Evolutionary conservation across 1,140 invertebrate genomes (phyloP), one percentile per base, ranked within the genome.

Genomic region (Aphelenchoides besseyi): DNA sequence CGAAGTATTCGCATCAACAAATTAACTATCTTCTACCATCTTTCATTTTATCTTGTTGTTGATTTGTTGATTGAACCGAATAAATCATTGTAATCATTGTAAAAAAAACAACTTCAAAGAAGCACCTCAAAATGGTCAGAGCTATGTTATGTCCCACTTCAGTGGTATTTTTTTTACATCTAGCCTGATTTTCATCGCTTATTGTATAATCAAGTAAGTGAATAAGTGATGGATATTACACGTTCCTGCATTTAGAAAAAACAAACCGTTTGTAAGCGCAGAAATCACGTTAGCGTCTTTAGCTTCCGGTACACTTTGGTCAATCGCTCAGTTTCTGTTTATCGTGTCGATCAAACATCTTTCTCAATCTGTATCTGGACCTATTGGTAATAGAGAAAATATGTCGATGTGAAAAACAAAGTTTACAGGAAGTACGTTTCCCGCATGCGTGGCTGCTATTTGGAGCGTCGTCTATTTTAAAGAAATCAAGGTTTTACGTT

Each of bases 361-460:
- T 9, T 33, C 28, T 8, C 63, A 66, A 32, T 32, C 26, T 28
- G 63, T 66, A 29, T 41, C 28, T 3, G 63, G 63, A 37, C 26
- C 63, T 0, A 66, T 66, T 53, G 63, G 55, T 28, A n/a, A n/a
- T n/a, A n/a, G n/a, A n/a, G n/a, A n/a, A n/a, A n/a, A n/a, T n/a
- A n/a, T n/a, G n/a, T n/a, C n/a, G n/a, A n/a, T n/a, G n/a, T n/a
- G n/a, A n/a, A n/a, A n/a, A n/a, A n/a, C n/a, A n/a, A n/a, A n/a
- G n/a, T n/a, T n/a, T n/a, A n/a, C n/a, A n/a, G n/a, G 59, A n/a
- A 61, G 63, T 33, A 16, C 16, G n/a, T 66, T 37, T 66, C 63
- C 63, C 16, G 33, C 32, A 12, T 41, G 12, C 18, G 12, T 66
- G 0, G 63, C 63, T 33, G 12, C 63, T 1, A 16, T 33, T 1